Evolutionary conservation across 2,888 invertebrate genomes (phyloP).

Genomic region (Spilarctia lutea): DNA sequence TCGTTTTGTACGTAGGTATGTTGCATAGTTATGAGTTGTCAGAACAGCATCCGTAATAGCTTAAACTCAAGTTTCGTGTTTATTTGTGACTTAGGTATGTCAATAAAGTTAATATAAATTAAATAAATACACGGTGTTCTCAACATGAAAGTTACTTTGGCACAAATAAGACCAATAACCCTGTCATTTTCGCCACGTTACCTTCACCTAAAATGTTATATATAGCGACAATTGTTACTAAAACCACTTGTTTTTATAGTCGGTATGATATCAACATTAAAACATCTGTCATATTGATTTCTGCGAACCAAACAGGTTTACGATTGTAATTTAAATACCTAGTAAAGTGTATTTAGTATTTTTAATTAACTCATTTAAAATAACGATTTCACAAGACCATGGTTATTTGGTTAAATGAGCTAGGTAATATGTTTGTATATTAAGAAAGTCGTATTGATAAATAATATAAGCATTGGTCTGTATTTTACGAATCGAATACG

Average conservation of each 20-base stretch:
- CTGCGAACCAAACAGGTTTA: not conserved
- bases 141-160: not conserved
- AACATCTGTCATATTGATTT: not conserved
- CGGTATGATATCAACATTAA: not conserved
- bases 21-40: not conserved
- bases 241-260: not conserved
- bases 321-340: not conserved
- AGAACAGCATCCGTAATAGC: conserved; percentile 5
- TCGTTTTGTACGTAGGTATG: not conserved
- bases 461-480: not conserved
- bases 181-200: conserved; percentile 7
- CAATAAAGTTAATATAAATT: not conserved
- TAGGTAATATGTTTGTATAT: not conserved
- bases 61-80: conserved; percentile 6
- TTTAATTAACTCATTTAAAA: not conserved
- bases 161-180: not conserved
- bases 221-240: too few relatives aligned
- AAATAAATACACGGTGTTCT: not conserved
- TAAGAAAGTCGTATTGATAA: not conserved
- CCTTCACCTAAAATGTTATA: conserved; percentile 11
- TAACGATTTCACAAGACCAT: not conserved
- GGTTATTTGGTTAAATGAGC: not conserved
- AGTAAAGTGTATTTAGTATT: not conserved
- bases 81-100: not conserved
- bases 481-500: not conserved